These are phyloP conservation scores for Eupithecia centaureata DNA, from an alignment of 2,888 invertebrate species.

Conservation along the genomic window DNA sequence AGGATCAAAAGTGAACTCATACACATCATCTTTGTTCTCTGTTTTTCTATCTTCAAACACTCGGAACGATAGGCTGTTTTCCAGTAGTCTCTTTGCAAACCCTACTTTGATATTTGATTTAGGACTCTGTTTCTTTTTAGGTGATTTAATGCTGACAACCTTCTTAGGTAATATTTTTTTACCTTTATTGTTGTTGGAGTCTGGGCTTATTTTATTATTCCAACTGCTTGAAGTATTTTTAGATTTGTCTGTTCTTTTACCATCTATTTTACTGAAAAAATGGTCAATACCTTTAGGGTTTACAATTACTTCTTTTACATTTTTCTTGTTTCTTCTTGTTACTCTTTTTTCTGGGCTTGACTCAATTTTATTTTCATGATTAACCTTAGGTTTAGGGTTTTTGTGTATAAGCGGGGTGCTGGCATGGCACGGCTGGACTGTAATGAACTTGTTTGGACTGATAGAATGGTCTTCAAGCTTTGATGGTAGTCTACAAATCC, in stretches of 20 bases:
- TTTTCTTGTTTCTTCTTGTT: constrained; percentile 24
- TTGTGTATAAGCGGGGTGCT: constrained; percentile 65
- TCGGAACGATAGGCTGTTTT: constrained; percentile 59
- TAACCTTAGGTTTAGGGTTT: constrained; percentile 38
- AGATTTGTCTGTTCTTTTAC: constrained; percentile 3
- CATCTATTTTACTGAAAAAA: constrained; percentile 16
- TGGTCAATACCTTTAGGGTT: constrained; percentile 16
- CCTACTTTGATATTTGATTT: constrained; percentile 30
- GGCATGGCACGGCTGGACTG: constrained; percentile 65
- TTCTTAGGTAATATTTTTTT: constrained; percentile 27
- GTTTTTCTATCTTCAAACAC: constrained; percentile 62
- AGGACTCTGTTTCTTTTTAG: constrained; percentile 35
- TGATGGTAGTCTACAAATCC: constrained; percentile 67
- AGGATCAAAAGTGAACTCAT: constrained; percentile 80
- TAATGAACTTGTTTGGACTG: constrained; percentile 67
- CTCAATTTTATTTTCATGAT: constrained; percentile 10
- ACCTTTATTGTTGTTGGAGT: constrained; percentile 63
- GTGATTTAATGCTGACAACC: constrained; percentile 29
- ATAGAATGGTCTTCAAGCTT: constrained; percentile 68
- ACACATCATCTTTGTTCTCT: constrained; percentile 62
- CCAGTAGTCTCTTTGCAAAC: constrained; percentile 43
- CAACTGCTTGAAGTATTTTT: constrained; percentile 25
- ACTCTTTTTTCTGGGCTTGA: constrained; percentile 21
- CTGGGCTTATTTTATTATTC: constrained; percentile 49
- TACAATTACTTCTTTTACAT: constrained; percentile 35